These are phyloP conservation scores for Zeus faber DNA, from an alignment of 2,113 vertebrate genomes.

Conservation along the genomic window DNA sequence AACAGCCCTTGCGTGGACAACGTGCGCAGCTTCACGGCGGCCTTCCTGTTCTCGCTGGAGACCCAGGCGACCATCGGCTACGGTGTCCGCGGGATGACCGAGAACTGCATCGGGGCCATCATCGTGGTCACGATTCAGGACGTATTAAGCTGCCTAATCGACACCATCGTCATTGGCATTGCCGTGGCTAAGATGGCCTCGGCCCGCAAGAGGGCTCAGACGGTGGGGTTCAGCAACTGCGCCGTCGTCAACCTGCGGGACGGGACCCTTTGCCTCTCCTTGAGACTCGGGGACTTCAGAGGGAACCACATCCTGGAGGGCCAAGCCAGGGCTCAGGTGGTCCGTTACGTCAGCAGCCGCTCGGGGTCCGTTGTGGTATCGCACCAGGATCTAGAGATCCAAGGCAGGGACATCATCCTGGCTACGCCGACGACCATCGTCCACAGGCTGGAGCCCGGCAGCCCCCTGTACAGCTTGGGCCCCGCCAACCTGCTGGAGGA, in stretches of 20 bases:
- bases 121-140: slow-evolving; percentile 82
- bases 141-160: slow-evolving; percentile 85
- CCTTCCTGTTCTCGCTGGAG: slow-evolving; percentile 91
- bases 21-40: slow-evolving; percentile 85
- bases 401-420: slow-evolving; percentile 83
- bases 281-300: slow-evolving; percentile 90
- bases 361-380: slow-evolving; percentile 76
- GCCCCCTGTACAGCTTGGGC: slow-evolving; percentile 88
- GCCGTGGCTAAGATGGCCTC: slow-evolving; percentile 93
- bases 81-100: slow-evolving; percentile 83
- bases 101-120: slow-evolving; percentile 85
- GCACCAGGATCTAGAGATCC: slow-evolving; percentile 81
- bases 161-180: slow-evolving; percentile 90
- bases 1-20: slow-evolving; percentile 79
- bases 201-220: slow-evolving; percentile 88
- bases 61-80: slow-evolving; percentile 95
- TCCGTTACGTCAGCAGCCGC: slow-evolving; percentile 76
- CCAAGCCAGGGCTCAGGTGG: slow-evolving; percentile 80
- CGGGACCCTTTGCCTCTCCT: slow-evolving; percentile 86
- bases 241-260: slow-evolving; percentile 84
- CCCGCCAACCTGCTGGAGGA: slow-evolving; percentile 79
- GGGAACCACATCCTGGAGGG: slow-evolving; percentile 92
- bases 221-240: slow-evolving; percentile 88
- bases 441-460: slow-evolving; percentile 83
- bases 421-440: slow-evolving; percentile 83